These are phyloP conservation scores for Metallyticus violacea DNA, from an alignment of 2,888 invertebrate species.

Conservation along the genomic window DNA sequence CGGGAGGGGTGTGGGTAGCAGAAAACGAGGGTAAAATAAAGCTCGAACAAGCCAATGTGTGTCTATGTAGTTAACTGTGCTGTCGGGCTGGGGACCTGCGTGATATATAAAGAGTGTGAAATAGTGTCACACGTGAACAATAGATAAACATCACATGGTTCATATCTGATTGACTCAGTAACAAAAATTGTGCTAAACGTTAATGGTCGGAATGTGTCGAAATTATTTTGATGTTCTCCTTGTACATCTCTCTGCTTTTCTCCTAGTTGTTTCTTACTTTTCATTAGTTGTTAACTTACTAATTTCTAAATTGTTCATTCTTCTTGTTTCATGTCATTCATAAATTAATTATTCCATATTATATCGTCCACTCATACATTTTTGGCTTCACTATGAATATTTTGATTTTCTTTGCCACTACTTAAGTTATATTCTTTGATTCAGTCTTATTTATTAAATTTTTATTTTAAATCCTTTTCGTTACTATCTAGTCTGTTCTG, in stretches of 20 bases:
- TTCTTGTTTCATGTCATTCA: too few relatives aligned
- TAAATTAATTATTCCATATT: too few relatives aligned
- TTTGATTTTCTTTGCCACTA: too few relatives aligned
- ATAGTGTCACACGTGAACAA: neutral
- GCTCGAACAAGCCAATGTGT: constrained; percentile 19
- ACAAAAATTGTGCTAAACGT: neutral
- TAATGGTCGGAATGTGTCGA: neutral
- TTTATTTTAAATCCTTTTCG: too few relatives aligned
- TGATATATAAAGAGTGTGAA: constrained; percentile 11
- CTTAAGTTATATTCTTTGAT: too few relatives aligned
- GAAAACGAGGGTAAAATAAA: constrained; percentile 2
- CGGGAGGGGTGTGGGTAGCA: neutral
- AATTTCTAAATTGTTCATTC: too few relatives aligned
- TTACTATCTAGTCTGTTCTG: too few relatives aligned
- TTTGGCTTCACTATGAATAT: too few relatives aligned
- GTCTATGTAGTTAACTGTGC: constrained; percentile 25
- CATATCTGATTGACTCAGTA: neutral
- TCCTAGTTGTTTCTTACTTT: neutral
- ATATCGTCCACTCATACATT: too few relatives aligned
- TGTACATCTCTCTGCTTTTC: neutral
- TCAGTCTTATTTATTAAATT: too few relatives aligned
- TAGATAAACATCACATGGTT: neutral
- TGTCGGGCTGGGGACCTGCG: neutral
- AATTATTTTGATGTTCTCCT: neutral
- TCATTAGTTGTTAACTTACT: too few relatives aligned